Base-by-base conservation (phyloP, 2,797 vertebrate genomes). In the Coregonus ussuriensis region DNA sequence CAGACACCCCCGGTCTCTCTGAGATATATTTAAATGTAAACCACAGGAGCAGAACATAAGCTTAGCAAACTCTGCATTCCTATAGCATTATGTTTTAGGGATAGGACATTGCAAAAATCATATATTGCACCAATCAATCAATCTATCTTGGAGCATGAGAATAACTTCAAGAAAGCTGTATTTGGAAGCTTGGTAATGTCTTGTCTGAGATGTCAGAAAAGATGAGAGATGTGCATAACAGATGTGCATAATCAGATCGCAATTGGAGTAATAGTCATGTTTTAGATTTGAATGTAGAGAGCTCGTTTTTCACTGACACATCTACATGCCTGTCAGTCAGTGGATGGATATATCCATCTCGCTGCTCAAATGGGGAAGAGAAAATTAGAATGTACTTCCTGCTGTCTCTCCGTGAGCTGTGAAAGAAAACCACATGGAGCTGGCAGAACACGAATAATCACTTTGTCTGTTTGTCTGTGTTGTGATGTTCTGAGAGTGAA, bases 291-390 rank as follows among this genome's bases (percentile, higher is more conserved):
- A 86, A 79, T 75, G 54, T 56, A 77, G 65, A 82, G 71, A 84
- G 41, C 79, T 83, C 67, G 86, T 87, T 87, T 90, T 90, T 90
- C 86, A 89, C 83, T 83, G 83, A 87, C 86, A 87, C 75, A 15
- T 80, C 75, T 74, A 77, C 83, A 83, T 81, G 53, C 71, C 74
- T 84, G 77, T 89, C 87, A 87, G 68, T 81, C 77, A 76, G n/a
- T 25, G 13, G 74, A 72, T 25, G 9, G 76, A 53, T 74, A 9
- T 37, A 81, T 65, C 71, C 51, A 54, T 69, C 65, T 71, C 41
- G 52, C 66, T 78, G 59, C 78, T 77, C 74, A 79, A 86, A 82
- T 37, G 77, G 62, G 68, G 66, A 59, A 73, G 41, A n/a, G 71
- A 77, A 82, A 76, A 80, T 77, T 62, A 85, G 77, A 75, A 75